These are phyloP conservation scores for Cladopsammia gracilis DNA, from an alignment of 64 coral and sea anemone genomes.

Conservation along the genomic window DNA sequence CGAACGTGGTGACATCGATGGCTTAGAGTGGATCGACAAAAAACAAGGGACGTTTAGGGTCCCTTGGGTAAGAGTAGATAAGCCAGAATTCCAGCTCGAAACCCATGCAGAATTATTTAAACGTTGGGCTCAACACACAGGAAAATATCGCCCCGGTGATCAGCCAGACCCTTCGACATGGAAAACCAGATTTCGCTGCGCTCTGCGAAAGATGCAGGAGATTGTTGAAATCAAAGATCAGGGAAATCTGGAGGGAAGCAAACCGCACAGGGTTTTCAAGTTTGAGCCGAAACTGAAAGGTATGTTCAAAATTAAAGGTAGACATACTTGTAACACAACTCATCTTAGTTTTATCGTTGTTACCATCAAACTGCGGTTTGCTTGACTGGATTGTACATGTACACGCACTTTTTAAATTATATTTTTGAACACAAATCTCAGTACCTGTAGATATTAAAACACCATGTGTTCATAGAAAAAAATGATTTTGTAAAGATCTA, in stretches of 20 bases:
- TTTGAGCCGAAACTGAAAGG: slow-evolving; percentile 84
- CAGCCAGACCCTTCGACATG: slow-evolving; percentile 82
- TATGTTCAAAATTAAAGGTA: neutral
- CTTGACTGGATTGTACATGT: no score
- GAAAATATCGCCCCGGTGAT: slow-evolving; percentile 77
- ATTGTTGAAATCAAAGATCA: slow-evolving; percentile 80
- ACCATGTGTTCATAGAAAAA: no score
- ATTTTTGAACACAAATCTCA: no score
- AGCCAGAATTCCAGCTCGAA: slow-evolving; percentile 82
- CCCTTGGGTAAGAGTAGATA: slow-evolving; percentile 86
- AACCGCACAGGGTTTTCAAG: slow-evolving; percentile 84
- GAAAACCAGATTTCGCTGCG: slow-evolving; percentile 95
- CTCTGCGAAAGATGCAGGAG: slow-evolving; percentile 87
- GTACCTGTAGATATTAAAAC: no score
- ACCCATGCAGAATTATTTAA: slow-evolving; percentile 86
- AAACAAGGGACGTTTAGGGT: slow-evolving; percentile 69
- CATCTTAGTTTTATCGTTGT: no score
- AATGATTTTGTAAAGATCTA: no score
- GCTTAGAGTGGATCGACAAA: slow-evolving; percentile 79
- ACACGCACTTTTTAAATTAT: no score
- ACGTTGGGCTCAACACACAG: slow-evolving; percentile 84
- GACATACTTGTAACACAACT: neutral
- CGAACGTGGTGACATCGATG: slow-evolving; percentile 46
- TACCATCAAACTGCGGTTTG: no score
- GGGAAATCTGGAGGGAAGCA: slow-evolving; percentile 69